Evolutionary conservation across 2,888 invertebrate species (phyloP), one percentile per base, ranked within the genome.

Genomic region (Apamea sordens): DNA sequence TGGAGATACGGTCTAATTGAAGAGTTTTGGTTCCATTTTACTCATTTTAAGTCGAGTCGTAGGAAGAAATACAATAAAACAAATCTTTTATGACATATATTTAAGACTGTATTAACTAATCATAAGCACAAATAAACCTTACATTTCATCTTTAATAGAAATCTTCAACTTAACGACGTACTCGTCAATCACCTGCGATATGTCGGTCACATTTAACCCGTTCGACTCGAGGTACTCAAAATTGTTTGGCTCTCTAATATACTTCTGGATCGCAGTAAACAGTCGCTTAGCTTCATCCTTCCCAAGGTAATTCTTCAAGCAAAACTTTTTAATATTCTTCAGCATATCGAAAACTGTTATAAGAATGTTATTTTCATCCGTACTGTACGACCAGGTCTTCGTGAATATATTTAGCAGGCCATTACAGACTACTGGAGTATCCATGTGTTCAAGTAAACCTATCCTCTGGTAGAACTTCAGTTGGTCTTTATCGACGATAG

Each of bases 371-470:
- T 91, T 90, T 11, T 92, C 90, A 3, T 91, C 85, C 0, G 84
- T 86, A 24, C 88, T 89, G 50, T 91, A 91, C 0, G 91, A 82
- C 91, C 93, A 93, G 0, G 92, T 84, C 0, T 87, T 84, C 64
- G 87, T 86, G 69, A 95, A 94, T 32, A 96, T 92, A 11, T 94
- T 92, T 0, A 96, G 74, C 21, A 96, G 79, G 0, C 96, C 96
- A 56, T 93, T 92, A 61, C 96, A 96, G 0, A 94, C 91, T 0
- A 79, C 79, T 0, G 92, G 86, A 1, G 93, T 93, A 0, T 93
- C 91, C 87, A 96, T 86, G 15, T 92, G 90, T 82, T 96, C 95
- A 0, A 96, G 83, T 1, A 96, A 90, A 56, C 95, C 96, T 64
- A 95, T 94, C 76, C 91, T 92, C 78, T 93, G 90, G 77, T 96